Evolutionary conservation across 2,113 vertebrate species (phyloP), one percentile per base, ranked within the genome.

Genomic region (Corythornis cristatus): DNA sequence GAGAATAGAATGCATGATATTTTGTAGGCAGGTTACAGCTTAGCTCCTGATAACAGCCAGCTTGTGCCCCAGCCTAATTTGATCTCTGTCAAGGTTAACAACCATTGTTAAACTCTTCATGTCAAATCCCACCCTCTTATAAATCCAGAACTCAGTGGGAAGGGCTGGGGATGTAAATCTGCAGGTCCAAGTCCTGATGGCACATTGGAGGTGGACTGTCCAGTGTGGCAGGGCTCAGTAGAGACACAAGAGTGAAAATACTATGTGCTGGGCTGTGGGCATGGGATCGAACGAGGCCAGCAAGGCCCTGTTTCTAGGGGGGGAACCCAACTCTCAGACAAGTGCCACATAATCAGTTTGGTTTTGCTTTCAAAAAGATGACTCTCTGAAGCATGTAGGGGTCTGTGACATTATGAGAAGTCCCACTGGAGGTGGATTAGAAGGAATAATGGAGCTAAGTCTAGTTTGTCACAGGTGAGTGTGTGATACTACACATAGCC

Each of bases 201-300:
- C 15, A 29, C 0, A 0, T 9, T 66, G 45, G 54, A 81, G 16
- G 25, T 51, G 81, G 33, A 8, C 20, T 65, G 25, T 12, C 22
- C 51, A 9, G 17, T 1, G 33, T 0, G 3, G 20, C 57, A n/a
- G 65, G 53, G 51, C 43, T 67, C 23, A 10, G 57, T 5, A 33
- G 50, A 23, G 28, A 33, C 40, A 51, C 0, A 0, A 33, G 26
- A 4, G 12, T 4, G 28, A 50, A 35, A 50, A 35, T 0, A 2
- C 6, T 2, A 12, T 6, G 35, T 37, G 42, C 57, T 33, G 56
- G 72, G 66, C 66, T 35, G 11, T 0, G 58, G 71, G 75, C 67
- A 83, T 12, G 22, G 46, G 25, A 22, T 37, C 0, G 1, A 64
- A 6, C 23, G 1, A 1, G 33, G 35, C 23, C 4, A 14, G 26